Conservation (phyloP, 1,140 invertebrate species). For the Lepidurus couesii region DNA sequence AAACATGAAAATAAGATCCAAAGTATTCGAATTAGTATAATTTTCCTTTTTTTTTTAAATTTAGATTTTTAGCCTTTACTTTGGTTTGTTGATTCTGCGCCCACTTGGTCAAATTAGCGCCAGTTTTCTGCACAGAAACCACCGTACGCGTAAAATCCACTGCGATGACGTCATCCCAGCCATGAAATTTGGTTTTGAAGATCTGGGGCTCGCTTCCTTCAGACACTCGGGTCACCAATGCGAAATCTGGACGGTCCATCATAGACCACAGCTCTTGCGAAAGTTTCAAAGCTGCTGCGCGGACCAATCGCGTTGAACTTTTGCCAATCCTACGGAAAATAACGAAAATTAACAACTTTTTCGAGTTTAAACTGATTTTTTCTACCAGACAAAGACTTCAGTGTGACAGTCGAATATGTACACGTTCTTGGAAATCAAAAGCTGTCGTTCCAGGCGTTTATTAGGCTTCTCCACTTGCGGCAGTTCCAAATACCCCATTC, state of each 20-base stretch:
- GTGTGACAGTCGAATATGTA: slow-evolving; percentile 94
- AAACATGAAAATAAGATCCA: not conserved
- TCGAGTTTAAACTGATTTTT: slow-evolving; percentile 41
- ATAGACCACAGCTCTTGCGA: slow-evolving; percentile 91
- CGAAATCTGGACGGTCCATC: slow-evolving; percentile 82
- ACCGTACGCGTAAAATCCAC: slow-evolving; percentile 98
- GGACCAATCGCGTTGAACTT: slow-evolving; percentile 90
- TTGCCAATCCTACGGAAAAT: slow-evolving; percentile 70
- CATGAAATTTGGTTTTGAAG: slow-evolving; percentile 95
- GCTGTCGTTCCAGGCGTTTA: slow-evolving; percentile 62
- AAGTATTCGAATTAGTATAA: not conserved
- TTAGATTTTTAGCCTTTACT: slow-evolving; percentile 43
- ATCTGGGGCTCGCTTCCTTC: slow-evolving; percentile 66
- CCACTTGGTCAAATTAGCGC: slow-evolving; percentile 92
- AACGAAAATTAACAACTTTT: slow-evolving; percentile 46
- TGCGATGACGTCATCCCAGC: slow-evolving; percentile 98
- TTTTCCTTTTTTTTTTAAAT: not conserved
- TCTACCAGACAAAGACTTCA: slow-evolving; percentile 92
- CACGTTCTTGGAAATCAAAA: slow-evolving; percentile 88
- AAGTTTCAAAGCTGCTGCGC: slow-evolving; percentile 92
- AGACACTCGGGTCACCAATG: slow-evolving; percentile 79
- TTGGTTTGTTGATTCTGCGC: slow-evolving; percentile 83
- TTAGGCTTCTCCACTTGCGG: slow-evolving; percentile 87
- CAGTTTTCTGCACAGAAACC: slow-evolving; percentile 91
- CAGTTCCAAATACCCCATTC: slow-evolving; percentile 97